Conservation (phyloP, 2,797 vertebrate genomes). For the Anisognathus igniventris region DNA sequence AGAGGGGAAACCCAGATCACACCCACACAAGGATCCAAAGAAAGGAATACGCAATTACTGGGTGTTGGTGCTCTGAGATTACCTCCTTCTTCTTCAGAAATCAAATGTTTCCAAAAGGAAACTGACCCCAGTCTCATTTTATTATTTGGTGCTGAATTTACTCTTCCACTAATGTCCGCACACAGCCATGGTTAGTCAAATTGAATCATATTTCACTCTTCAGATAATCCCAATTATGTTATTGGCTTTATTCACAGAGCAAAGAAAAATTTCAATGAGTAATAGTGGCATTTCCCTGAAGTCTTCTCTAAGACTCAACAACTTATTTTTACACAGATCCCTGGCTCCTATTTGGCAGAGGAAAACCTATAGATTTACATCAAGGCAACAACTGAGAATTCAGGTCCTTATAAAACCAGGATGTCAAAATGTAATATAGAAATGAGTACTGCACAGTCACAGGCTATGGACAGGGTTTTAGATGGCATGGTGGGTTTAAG, state of each 20-base stretch:
- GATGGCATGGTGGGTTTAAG: neutral
- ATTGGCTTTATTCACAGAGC: neutral
- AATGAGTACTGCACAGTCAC: neutral
- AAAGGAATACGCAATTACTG: accelerated
- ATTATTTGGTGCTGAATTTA: neutral
- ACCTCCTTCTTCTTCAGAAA: neutral
- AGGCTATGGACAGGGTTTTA: neutral
- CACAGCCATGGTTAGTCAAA: neutral
- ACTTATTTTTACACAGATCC: neutral
- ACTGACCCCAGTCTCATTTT: neutral
- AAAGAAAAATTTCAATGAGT: neutral
- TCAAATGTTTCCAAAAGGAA: neutral
- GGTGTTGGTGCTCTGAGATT: neutral
- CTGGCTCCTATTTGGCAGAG: neutral
- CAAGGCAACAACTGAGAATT: neutral
- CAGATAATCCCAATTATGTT: neutral
- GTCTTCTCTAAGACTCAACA: neutral
- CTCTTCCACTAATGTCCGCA: neutral
- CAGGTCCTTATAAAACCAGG: neutral
- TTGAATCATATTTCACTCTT: neutral
- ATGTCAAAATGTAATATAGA: neutral
- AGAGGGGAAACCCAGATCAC: neutral
- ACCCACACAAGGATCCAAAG: accelerated
- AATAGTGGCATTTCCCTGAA: neutral
- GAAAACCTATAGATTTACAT: neutral